Conservation (phyloP, 1,140 invertebrate species). For the Triops longicaudatus region DNA sequence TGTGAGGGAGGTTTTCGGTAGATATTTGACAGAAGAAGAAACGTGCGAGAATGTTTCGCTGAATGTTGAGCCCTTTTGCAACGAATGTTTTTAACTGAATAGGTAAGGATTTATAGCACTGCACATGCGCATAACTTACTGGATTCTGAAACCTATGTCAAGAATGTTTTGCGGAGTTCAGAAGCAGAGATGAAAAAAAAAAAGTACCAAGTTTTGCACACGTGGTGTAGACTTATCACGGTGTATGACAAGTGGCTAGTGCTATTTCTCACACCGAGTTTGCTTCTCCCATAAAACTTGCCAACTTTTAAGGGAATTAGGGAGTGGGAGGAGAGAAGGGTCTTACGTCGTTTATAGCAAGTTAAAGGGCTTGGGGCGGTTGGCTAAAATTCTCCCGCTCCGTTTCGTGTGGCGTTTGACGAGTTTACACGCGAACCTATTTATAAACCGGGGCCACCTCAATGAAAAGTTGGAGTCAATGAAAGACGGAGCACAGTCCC, state of each 20-base stretch:
- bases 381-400: background rate
- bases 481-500: conserved; percentile 13
- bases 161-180: background rate
- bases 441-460: background rate
- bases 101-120: background rate
- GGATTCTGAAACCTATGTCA: background rate
- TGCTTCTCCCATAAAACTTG: background rate
- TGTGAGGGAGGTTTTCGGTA: background rate
- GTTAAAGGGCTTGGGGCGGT: too few relatives aligned
- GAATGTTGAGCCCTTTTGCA: background rate
- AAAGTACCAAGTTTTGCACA: background rate
- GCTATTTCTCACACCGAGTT: background rate
- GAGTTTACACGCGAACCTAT: background rate
- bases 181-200: background rate
- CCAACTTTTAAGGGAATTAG: background rate
- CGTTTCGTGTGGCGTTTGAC: background rate
- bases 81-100: background rate
- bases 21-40: background rate
- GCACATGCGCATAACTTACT: background rate
- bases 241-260: background rate
- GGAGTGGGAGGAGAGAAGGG: too few relatives aligned
- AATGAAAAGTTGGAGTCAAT: conserved; percentile 13
- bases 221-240: background rate
- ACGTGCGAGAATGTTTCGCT: background rate
- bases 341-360: too few relatives aligned